Evolutionary conservation across 1,140 invertebrate genomes (phyloP).

Genomic region (Drosophila neocordata): DNA sequence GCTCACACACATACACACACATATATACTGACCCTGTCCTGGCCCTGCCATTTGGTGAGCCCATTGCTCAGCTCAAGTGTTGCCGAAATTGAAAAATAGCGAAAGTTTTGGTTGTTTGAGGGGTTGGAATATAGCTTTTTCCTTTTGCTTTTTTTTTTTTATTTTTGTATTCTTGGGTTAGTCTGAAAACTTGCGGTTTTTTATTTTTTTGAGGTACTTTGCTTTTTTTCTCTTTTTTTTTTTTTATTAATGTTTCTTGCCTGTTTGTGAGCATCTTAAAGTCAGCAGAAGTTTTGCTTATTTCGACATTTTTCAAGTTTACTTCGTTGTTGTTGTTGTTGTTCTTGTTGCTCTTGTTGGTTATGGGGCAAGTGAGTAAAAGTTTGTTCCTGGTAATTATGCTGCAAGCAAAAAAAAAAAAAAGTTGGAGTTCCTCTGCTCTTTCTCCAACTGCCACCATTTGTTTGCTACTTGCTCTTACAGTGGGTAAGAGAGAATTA

Average conservation of each 20-base stretch:
- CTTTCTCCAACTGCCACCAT: neutral
- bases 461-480: constrained; percentile 11
- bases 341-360: neutral
- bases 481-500: constrained; percentile 53
- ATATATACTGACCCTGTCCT: constrained; percentile 48
- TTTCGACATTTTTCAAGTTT: constrained; percentile 56
- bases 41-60: constrained; percentile 5
- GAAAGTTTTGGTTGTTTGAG: constrained; percentile 47
- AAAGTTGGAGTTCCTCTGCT: constrained; percentile 27
- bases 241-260: constrained; percentile 53
- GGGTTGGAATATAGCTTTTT: constrained; percentile 19
- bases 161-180: constrained; percentile 1
- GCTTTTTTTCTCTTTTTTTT: constrained; percentile 18
- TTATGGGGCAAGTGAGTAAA: constrained; percentile 28
- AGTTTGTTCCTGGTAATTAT: constrained; percentile 71
- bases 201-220: constrained; percentile 1
- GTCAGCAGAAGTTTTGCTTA: constrained; percentile 36
- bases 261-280: constrained; percentile 39
- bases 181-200: constrained; percentile 47
- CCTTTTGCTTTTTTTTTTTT: constrained; percentile 22
- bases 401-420: constrained; percentile 40
- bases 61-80: constrained; percentile 34
- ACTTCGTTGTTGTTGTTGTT: constrained; percentile 16
- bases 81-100: constrained; percentile 67
- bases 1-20: constrained; percentile 42